A percentile compares a stretch with the other conserved stretches of the same genome.
These are phyloP conservation scores for Montipora capricornis DNA, from an alignment of 64 coral and sea anemone species.

Conservation along the genomic window DNA sequence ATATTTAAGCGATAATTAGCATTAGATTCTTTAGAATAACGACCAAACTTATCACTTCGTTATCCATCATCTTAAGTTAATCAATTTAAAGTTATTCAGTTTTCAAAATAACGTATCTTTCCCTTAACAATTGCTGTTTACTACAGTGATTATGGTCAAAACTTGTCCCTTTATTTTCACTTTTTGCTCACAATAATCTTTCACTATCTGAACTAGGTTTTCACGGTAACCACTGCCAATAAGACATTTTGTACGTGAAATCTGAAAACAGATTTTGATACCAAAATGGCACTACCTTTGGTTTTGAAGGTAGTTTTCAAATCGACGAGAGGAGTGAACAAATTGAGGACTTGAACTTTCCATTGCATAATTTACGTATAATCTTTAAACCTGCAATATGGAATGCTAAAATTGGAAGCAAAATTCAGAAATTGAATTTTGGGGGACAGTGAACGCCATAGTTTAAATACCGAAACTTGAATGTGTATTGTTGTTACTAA, in stretches of 20 bases:
- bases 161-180: neutral
- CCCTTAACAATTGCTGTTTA: neutral
- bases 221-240: constrained; percentile 5
- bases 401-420: neutral
- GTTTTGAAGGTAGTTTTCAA: constrained; percentile 19
- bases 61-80: too few species aligned
- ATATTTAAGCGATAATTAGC: neutral
- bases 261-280: neutral
- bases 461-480: neutral
- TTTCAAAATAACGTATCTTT: neutral
- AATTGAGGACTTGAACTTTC: neutral
- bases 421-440: neutral
- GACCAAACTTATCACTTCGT: too few species aligned
- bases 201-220: neutral
- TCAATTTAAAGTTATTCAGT: neutral
- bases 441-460: neutral
- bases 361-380: neutral
- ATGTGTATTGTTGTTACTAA: neutral
- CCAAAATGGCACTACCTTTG: constrained; percentile 18
- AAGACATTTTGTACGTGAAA: constrained; percentile 8
- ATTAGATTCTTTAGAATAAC: too few species aligned
- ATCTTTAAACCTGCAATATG: constrained; percentile 11
- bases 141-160: neutral
- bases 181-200: neutral
- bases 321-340: constrained; percentile 6